phyloP scores from a whole-genome alignment of 2,113 vertebrate species.

The Cygnus buccinator region DNA sequence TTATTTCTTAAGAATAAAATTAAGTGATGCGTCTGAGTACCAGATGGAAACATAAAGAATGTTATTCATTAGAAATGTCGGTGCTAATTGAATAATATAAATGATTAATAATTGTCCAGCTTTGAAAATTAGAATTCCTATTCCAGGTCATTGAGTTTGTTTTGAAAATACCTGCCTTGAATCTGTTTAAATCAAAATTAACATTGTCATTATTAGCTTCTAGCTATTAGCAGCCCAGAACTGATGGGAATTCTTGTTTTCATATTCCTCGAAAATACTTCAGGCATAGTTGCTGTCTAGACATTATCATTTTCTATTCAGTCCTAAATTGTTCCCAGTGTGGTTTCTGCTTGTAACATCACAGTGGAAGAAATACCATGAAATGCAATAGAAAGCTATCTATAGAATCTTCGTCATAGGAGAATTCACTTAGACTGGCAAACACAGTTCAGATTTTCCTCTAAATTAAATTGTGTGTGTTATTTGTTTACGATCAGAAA shows the following conservation, averaged over 20 bases:
- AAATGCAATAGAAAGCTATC: conserved; percentile 36
- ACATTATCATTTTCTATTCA: conserved; percentile 28
- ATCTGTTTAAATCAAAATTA: conserved; percentile 4
- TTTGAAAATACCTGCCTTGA: background rate
- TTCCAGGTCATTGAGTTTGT: background rate
- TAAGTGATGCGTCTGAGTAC: background rate
- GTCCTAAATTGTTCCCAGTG: conserved; percentile 52
- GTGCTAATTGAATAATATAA: conserved; percentile 28
- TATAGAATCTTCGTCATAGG: background rate
- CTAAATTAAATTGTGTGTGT: background rate
- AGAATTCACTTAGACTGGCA: background rate
- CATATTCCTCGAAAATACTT: conserved; percentile 20
- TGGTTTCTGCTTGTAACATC: conserved; percentile 18
- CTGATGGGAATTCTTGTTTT: background rate
- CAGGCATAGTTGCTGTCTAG: conserved; percentile 40
- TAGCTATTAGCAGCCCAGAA: background rate
- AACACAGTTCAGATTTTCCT: background rate
- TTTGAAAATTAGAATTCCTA: background rate
- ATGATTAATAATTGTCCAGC: background rate
- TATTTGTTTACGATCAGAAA: background rate
- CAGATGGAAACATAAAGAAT: background rate
- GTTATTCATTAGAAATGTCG: background rate
- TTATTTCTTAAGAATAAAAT: background rate
- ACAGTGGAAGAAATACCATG: background rate
- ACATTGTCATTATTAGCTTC: background rate